These are phyloP conservation scores for Holothuria leucospilota DNA, from an alignment of 53 echinoderm and acorn worm species.

Conservation along the genomic window DNA sequence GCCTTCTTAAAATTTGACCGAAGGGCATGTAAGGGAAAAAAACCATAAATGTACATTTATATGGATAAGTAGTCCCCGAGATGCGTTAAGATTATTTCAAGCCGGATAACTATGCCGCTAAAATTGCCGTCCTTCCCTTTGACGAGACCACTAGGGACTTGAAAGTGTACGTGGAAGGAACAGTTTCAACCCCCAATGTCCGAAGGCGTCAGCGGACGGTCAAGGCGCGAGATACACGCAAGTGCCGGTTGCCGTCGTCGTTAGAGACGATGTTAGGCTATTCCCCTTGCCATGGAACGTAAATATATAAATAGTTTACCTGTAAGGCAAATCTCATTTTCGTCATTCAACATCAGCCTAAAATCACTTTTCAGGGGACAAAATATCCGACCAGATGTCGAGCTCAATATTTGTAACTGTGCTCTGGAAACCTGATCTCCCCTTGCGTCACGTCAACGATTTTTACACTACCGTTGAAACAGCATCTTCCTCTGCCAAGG, in stretches of 20 bases:
- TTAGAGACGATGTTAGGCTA: neutral
- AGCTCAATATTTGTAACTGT: conserved; percentile 2
- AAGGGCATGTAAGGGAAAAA: conserved; percentile 15
- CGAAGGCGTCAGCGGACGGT: conserved; percentile 35
- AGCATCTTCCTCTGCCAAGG: neutral
- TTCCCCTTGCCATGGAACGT: neutral
- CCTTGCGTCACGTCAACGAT: neutral
- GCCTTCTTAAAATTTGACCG: conserved; percentile 20
- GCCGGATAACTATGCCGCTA: conserved; percentile 25
- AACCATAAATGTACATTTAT: conserved; percentile 16
- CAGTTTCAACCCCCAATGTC: conserved; percentile 18
- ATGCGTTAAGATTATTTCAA: conserved; percentile 40
- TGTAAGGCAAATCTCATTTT: conserved; percentile 33
- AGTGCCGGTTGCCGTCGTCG: neutral
- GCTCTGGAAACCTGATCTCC: neutral
- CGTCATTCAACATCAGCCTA: neutral
- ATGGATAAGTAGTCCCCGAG: conserved; percentile 33
- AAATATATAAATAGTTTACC: conserved; percentile 32
- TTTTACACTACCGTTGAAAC: conserved; percentile 10
- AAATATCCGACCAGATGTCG: conserved; percentile 39
- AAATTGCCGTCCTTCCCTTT: neutral
- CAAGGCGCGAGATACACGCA: neutral
- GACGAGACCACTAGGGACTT: conserved; percentile 31
- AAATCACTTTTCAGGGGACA: neutral
- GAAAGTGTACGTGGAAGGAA: conserved; percentile 20